A percentile compares a stretch with the other conserved stretches of the same genome.
Conservation (phyloP, 1,140 invertebrate species). For the Panagrolaimus sp. region DNA sequence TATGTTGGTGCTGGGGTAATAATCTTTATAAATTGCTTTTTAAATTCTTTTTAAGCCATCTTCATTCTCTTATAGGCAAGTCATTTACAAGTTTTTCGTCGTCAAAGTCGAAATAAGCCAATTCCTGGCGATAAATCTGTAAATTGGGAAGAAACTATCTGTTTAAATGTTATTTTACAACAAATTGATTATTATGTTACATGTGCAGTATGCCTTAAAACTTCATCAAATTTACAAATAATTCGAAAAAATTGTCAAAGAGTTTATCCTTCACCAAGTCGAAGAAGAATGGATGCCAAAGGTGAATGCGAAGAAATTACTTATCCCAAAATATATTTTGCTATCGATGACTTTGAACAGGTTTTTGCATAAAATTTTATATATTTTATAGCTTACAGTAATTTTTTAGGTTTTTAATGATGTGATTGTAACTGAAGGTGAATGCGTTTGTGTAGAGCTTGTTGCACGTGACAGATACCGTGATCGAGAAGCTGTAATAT, state of each 20-base stretch:
- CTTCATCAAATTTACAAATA: slow-evolving; percentile 88
- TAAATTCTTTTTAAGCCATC: no score
- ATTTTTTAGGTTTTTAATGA: slow-evolving; percentile 76
- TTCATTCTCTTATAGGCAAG: slow-evolving; percentile 4
- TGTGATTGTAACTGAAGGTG: slow-evolving; percentile 86
- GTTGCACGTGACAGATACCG: slow-evolving; percentile 77
- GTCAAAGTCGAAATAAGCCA: slow-evolving; percentile 89
- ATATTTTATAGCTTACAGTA: slow-evolving; percentile 16
- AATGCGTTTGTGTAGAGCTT: slow-evolving; percentile 96
- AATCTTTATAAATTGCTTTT: no score
- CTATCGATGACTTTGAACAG: slow-evolving; percentile 98
- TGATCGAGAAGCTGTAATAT: slow-evolving; percentile 79
- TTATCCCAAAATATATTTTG: slow-evolving; percentile 96
- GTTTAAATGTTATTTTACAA: slow-evolving; percentile 94
- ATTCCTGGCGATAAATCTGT: slow-evolving; percentile 82
- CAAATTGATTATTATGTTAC: slow-evolving; percentile 94
- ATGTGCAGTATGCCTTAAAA: slow-evolving; percentile 90
- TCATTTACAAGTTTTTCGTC: slow-evolving; percentile 71
- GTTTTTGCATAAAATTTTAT: slow-evolving; percentile 63
- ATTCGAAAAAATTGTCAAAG: slow-evolving; percentile 81
- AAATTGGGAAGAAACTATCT: slow-evolving; percentile 98
- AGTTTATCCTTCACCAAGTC: slow-evolving; percentile 92
- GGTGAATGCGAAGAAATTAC: slow-evolving; percentile 96
- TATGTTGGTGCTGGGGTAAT: slow-evolving; percentile 25
- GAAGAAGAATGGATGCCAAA: slow-evolving; percentile 91